phyloP scores from a whole-genome alignment of 2,888 invertebrate genomes.

The Lysandra coridon region DNA sequence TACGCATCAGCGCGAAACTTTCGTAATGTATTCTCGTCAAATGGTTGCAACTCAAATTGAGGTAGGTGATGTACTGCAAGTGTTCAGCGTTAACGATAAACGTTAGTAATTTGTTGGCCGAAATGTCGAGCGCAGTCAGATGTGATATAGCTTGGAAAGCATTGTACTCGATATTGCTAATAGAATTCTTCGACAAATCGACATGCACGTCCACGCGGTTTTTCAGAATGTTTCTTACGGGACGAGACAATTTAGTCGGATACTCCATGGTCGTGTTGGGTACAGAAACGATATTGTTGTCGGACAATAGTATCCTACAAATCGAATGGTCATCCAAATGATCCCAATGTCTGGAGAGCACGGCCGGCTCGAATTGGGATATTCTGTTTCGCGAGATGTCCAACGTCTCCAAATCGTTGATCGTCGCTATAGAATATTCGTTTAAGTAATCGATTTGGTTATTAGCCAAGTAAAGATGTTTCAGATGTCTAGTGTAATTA shows the following conservation, averaged over 20 bases:
- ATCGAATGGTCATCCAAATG: constrained; percentile 56
- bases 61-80: constrained; percentile 53
- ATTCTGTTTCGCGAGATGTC: constrained; percentile 65
- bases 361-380: constrained; percentile 52
- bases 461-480: constrained; percentile 59
- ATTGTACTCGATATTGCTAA: constrained; percentile 58
- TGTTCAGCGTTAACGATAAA: constrained; percentile 59
- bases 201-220: constrained; percentile 54
- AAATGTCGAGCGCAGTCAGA: constrained; percentile 59
- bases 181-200: constrained; percentile 63
- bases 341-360: constrained; percentile 65
- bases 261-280: constrained; percentile 57
- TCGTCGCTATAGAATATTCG: constrained; percentile 58
- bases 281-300: constrained; percentile 55
- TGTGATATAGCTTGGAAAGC: constrained; percentile 61
- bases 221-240: constrained; percentile 45
- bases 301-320: constrained; percentile 64
- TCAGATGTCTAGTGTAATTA: constrained; percentile 58
- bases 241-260: constrained; percentile 44
- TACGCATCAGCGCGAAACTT: constrained; percentile 60
- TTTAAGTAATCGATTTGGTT: constrained; percentile 62
- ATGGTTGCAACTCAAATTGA: constrained; percentile 63
- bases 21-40: constrained; percentile 54
- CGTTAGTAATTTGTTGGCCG: constrained; percentile 55
- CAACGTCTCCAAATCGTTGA: constrained; percentile 65